Conservation (phyloP, 2,888 invertebrate genomes). For the Pammene fasciana region DNA sequence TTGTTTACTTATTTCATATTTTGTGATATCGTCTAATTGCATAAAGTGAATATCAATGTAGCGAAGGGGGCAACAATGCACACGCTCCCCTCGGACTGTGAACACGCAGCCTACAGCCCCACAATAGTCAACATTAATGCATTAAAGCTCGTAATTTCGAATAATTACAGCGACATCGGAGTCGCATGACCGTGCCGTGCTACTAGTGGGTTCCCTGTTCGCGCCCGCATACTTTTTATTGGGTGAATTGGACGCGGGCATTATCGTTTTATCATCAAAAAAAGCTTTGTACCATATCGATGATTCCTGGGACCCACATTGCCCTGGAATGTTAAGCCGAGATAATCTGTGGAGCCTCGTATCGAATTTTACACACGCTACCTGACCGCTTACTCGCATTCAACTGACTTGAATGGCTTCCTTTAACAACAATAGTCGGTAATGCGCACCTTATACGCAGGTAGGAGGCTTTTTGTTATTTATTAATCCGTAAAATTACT, state of each 20-base stretch:
- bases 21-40: slow-evolving; percentile 29
- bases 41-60: slow-evolving; percentile 35
- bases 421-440: slow-evolving; percentile 67
- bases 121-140: slow-evolving; percentile 58
- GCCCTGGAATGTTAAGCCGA: slow-evolving; percentile 78
- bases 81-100: slow-evolving; percentile 27
- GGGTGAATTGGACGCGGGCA: slow-evolving; percentile 70
- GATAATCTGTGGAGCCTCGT: slow-evolving; percentile 74
- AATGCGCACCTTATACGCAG: slow-evolving; percentile 62
- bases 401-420: slow-evolving; percentile 74
- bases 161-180: slow-evolving; percentile 70
- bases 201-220: slow-evolving; percentile 51
- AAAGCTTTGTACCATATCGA: slow-evolving; percentile 65
- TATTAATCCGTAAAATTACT: slow-evolving; percentile 48
- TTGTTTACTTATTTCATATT: slow-evolving; percentile 10
- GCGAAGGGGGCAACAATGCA: slow-evolving; percentile 19
- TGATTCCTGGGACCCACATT: slow-evolving; percentile 57
- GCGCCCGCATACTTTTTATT: slow-evolving; percentile 79
- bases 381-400: slow-evolving; percentile 68
- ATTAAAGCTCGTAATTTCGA: slow-evolving; percentile 65
- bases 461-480: slow-evolving; percentile 65
- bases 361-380: slow-evolving; percentile 79
- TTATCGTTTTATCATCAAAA: slow-evolving; percentile 65
- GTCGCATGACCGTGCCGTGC: slow-evolving; percentile 49
- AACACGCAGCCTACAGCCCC: slow-evolving; percentile 35